These are phyloP conservation scores for Halichondria panicea DNA, from an alignment of 37 sponge, comb jelly and placozoan genomes.

Conservation along the genomic window DNA sequence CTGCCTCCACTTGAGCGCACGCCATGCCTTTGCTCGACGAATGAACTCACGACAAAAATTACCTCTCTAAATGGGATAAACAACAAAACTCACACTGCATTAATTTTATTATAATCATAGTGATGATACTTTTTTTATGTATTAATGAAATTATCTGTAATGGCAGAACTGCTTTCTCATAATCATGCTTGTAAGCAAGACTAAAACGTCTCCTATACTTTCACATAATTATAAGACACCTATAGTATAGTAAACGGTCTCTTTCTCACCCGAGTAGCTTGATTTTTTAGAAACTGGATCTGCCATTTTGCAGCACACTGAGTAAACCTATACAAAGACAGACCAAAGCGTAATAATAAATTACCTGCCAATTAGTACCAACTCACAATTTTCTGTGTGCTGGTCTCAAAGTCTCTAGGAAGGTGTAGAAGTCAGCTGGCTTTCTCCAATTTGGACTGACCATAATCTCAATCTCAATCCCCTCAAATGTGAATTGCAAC, in stretches of 20 bases:
- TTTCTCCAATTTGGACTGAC: constrained; percentile 51
- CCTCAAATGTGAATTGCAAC: constrained; percentile 36
- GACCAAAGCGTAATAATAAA: too few relatives aligned
- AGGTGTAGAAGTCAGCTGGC: constrained; percentile 24
- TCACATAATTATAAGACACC: too few relatives aligned
- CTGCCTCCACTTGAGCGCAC: constrained; percentile 28
- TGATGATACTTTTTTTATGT: background rate
- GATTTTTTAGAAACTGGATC: constrained; percentile 46
- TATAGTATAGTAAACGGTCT: too few relatives aligned
- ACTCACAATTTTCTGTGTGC: constrained; percentile 20
- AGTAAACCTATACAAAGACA: constrained; percentile 41
- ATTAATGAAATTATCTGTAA: too few relatives aligned
- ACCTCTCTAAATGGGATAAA: background rate
- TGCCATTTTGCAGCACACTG: constrained; percentile 61
- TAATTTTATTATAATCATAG: background rate
- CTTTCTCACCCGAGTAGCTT: constrained; percentile 43
- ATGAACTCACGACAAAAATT: constrained; percentile 40
- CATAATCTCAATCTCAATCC: constrained; percentile 47
- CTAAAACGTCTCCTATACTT: too few relatives aligned
- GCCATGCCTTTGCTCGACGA: constrained; percentile 65
- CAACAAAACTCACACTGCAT: background rate
- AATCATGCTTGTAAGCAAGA: background rate
- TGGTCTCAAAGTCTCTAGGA: constrained; percentile 18
- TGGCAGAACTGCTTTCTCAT: too few relatives aligned
- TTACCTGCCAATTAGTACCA: too few relatives aligned